These are phyloP conservation scores for Cephalopholis sonnerati DNA, from an alignment of 2,113 vertebrate genomes.

Conservation along the genomic window DNA sequence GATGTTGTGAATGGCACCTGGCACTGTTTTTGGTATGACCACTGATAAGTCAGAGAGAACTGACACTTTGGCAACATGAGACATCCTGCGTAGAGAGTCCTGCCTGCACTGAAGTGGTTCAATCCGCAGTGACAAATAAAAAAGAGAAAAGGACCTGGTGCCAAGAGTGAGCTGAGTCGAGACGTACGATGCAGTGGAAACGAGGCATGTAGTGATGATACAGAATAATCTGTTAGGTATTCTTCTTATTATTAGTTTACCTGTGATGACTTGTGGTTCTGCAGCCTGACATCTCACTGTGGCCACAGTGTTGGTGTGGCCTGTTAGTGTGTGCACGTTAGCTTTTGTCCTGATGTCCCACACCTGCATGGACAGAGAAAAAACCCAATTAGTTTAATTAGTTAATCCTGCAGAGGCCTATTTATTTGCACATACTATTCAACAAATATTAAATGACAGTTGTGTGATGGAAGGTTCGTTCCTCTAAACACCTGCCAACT, in stretches of 20 bases:
- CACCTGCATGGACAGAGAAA: slow-evolving; percentile 82
- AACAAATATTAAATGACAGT: background rate
- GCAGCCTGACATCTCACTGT: slow-evolving; percentile 96
- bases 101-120: too few relatives aligned
- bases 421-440: background rate
- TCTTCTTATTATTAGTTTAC: slow-evolving; percentile 73
- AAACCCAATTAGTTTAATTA: background rate
- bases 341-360: slow-evolving; percentile 98
- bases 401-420: background rate
- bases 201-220: too few relatives aligned
- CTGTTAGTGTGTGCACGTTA: slow-evolving; percentile 94
- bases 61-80: too few relatives aligned
- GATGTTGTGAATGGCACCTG: too few relatives aligned
- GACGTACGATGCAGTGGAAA: too few relatives aligned
- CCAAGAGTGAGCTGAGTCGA: too few relatives aligned
- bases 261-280: slow-evolving; percentile 97
- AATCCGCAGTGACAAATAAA: too few relatives aligned
- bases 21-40: too few relatives aligned
- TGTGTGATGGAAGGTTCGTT: background rate
- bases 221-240: background rate
- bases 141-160: too few relatives aligned
- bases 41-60: too few relatives aligned
- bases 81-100: too few relatives aligned
- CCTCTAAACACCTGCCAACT: background rate
- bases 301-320: slow-evolving; percentile 97